Conservation (phyloP, 1,140 invertebrate species). For the Drosophila repleta region DNA sequence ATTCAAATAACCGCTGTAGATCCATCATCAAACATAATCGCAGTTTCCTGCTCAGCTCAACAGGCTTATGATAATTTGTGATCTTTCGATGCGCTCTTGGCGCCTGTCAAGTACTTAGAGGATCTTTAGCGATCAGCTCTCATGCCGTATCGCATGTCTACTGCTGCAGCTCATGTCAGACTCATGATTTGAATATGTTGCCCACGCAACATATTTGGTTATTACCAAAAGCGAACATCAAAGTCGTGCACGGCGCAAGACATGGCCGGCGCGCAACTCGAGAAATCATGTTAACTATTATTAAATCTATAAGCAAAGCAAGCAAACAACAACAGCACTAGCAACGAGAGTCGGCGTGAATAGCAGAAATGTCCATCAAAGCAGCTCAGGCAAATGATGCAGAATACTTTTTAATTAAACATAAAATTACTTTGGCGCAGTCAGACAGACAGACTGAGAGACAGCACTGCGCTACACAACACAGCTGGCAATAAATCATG, state of each 20-base stretch:
- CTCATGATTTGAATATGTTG: conserved; percentile 69
- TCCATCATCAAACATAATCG: conserved; percentile 12
- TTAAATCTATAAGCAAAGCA: conserved; percentile 71
- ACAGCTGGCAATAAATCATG: conserved; percentile 75
- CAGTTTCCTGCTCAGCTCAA: conserved; percentile 23
- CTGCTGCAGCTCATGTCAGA: conserved; percentile 44
- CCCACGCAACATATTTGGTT: conserved; percentile 66
- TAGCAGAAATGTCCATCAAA: conserved; percentile 78
- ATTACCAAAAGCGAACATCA: conserved; percentile 67
- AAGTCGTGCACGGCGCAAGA: conserved; percentile 63
- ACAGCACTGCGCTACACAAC: conserved; percentile 25
- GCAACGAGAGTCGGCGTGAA: conserved; percentile 46
- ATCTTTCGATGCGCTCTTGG: conserved; percentile 30
- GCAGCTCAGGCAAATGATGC: conserved; percentile 58
- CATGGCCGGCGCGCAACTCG: conserved; percentile 18
- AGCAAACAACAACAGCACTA: conserved; percentile 51
- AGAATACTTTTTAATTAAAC: conserved; percentile 82
- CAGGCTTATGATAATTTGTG: conserved; percentile 37
- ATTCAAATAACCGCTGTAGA: conserved; percentile 19
- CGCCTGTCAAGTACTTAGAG: conserved; percentile 33
- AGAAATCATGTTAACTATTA: conserved; percentile 79
- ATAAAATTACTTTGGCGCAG: conserved; percentile 73
- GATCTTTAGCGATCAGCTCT: not conserved
- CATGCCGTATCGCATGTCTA: conserved; percentile 27
- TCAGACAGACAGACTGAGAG: conserved; percentile 11